phyloP scores from a whole-genome alignment of 2,888 invertebrate genomes.

The Heliconius sara region DNA sequence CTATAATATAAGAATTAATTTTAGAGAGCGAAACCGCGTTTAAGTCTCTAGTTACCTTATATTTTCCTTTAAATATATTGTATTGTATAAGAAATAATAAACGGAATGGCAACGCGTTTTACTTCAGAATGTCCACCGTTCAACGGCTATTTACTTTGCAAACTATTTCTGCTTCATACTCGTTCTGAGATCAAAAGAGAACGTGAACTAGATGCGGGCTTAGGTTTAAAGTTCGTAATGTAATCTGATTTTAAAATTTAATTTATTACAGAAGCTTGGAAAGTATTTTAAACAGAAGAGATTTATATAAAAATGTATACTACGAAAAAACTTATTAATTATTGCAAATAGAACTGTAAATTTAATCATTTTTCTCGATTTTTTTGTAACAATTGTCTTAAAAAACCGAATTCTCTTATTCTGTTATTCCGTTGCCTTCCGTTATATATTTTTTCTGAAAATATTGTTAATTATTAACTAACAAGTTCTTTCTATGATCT shows the following conservation, averaged over 20 bases:
- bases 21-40: no score
- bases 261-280: background rate
- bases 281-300: background rate
- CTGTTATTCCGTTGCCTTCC: background rate
- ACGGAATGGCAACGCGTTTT: conserved; percentile 12
- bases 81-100: conserved; percentile 8
- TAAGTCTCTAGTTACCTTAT: no score
- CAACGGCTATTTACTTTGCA: conserved; percentile 61
- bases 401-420: background rate
- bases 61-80: background rate
- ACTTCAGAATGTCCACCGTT: conserved; percentile 63
- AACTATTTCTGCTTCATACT: conserved; percentile 52
- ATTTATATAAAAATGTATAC: background rate
- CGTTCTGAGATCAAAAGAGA: conserved; percentile 43
- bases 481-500: background rate
- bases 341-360: background rate
- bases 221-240: conserved; percentile 31
- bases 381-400: no score
- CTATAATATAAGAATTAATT: no score
- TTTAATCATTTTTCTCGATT: background rate
- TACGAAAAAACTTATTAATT: background rate
- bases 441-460: background rate
- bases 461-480: background rate
- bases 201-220: conserved; percentile 40
- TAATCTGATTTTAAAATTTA: conserved; percentile 16